Percentiles rank a stretch among this genome's conserved stretches.
These are phyloP conservation scores for Kryphioiulus occultus DNA, from an alignment of 2,888 invertebrate genomes.

Conservation along the genomic window DNA sequence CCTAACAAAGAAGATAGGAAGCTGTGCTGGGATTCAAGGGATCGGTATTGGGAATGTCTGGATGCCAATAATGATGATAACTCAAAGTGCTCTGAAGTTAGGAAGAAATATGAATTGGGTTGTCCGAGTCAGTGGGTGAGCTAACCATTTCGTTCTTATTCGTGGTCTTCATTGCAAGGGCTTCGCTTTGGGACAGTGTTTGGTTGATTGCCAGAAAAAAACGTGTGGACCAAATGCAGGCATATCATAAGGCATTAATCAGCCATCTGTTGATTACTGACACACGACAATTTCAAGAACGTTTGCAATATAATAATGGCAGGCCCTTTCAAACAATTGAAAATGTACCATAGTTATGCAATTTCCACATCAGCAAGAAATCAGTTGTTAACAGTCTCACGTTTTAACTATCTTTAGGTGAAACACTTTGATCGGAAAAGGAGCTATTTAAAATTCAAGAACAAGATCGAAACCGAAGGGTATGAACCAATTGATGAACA, in stretches of 20 bases:
- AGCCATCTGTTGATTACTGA: no score
- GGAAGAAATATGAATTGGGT: constrained; percentile 59
- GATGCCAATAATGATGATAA: constrained; percentile 69
- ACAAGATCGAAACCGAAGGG: constrained; percentile 83
- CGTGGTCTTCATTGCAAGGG: neutral
- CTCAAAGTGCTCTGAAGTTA: constrained; percentile 74
- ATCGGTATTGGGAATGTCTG: constrained; percentile 89
- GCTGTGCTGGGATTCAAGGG: constrained; percentile 84
- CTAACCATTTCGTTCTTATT: neutral
- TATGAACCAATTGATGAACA: constrained; percentile 75
- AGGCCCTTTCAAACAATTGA: no score
- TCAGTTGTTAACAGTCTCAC: neutral
- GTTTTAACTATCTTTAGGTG: constrained; percentile 67
- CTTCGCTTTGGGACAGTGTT: neutral
- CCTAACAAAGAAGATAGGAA: constrained; percentile 79
- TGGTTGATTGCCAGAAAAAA: neutral
- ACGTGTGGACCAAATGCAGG: no score
- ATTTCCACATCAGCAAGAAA: neutral
- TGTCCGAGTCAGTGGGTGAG: constrained; percentile 62
- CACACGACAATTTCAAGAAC: no score
- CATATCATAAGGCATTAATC: no score
- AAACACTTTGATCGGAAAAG: constrained; percentile 92
- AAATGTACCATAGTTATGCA: neutral
- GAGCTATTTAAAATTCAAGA: constrained; percentile 86
- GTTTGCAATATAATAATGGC: no score